Conservation (phyloP, 2,797 vertebrate species). For the Amblyopsis hoosieri region DNA sequence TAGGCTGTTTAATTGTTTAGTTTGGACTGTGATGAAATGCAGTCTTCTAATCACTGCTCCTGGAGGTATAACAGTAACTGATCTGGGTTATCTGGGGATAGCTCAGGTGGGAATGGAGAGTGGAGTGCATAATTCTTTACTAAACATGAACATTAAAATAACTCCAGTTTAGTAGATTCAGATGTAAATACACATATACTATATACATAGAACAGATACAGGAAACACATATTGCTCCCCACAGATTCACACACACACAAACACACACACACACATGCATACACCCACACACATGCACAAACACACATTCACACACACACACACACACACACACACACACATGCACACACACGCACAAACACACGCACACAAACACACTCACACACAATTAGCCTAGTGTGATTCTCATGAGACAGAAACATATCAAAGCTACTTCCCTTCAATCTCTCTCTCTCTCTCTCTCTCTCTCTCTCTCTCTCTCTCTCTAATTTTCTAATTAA, state of each 20-base stretch:
- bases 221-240: background rate
- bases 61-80: conserved; percentile 56
- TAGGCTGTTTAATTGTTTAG: conserved; percentile 56
- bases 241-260: background rate
- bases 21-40: conserved; percentile 51
- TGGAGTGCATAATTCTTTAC: background rate
- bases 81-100: conserved; percentile 62
- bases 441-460: background rate
- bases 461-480: conserved; percentile 27
- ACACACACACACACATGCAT: too few relatives aligned
- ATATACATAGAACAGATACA: background rate
- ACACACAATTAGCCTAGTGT: conserved; percentile 25
- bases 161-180: too few relatives aligned
- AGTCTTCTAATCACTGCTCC: conserved; percentile 35
- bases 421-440: conserved; percentile 34
- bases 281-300: conserved; percentile 34
- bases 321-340: conserved; percentile 19
- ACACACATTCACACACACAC: conserved; percentile 31
- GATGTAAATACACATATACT: conserved; percentile 17
- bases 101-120: background rate
- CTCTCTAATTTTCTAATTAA: conserved; percentile 18
- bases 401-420: conserved; percentile 22
- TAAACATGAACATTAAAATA: background rate
- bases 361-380: too few relatives aligned
- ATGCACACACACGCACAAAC: background rate